A percentile compares a stretch with the other conserved stretches of the same genome.
These are phyloP conservation scores for Calidris pygmaea DNA, from an alignment of 2,113 vertebrate genomes.

Conservation along the genomic window DNA sequence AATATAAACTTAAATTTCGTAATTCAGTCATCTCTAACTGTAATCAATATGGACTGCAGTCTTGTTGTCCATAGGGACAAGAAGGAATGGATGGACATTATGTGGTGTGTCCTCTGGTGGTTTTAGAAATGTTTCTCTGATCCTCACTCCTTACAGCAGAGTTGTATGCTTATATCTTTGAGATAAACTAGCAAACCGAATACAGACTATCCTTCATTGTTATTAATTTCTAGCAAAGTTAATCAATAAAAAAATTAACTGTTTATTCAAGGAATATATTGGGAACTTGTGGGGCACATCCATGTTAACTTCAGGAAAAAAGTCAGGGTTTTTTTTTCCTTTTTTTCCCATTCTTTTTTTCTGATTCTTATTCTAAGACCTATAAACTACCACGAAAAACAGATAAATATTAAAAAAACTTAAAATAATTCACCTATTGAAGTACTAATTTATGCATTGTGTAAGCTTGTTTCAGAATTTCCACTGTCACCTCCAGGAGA, in stretches of 20 bases:
- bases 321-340: accelerated
- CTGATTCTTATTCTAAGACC: neutral
- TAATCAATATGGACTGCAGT: neutral
- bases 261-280: neutral
- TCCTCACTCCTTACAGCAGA: neutral
- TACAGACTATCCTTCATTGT: neutral
- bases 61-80: accelerated
- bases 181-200: neutral
- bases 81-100: neutral
- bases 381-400: neutral
- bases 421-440: neutral
- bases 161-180: neutral
- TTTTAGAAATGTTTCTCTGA: neutral
- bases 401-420: too few species aligned
- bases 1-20: neutral
- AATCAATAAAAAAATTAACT: neutral
- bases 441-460: neutral
- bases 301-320: neutral
- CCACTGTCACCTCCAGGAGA: neutral
- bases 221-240: neutral
- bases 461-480: neutral
- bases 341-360: neutral
- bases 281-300: neutral
- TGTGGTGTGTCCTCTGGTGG: neutral
- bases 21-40: neutral